Base-by-base conservation (phyloP, 2,113 vertebrate species). In the Petaurus breviceps region DNA sequence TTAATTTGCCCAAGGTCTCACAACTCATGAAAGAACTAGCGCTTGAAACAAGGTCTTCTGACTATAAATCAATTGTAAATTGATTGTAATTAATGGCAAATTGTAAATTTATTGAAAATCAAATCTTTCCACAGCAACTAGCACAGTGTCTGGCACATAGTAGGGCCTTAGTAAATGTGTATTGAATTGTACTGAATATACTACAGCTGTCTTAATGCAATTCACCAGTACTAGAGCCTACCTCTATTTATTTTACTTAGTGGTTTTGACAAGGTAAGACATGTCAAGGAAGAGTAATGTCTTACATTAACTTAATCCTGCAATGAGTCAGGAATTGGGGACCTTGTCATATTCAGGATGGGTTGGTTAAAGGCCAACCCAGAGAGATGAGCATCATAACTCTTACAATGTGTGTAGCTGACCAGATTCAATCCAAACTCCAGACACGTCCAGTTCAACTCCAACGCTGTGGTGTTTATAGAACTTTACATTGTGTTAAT, bases 401-500 rank as follows among this genome's bases (percentile, higher is more conserved):
- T 92, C 91, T 3, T 94, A 28, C 55, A 43, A 96, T 94, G 23
- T 24, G 0, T 92, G 54, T 31, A 37, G 89, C n/a, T 77, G 52
- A 94, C 46, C 25, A 14, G n/a, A 90, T 92, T 95, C 94, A 94
- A 89, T 92, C 46, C 51, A 53, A 94, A 47, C 43, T 91, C 46
- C 47, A 0, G 49, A 28, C 43, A 89, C 46, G 93, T n/a, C 49
- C 55, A 23, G n/a, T 89, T 92, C 89, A 95, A 31, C 91, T 53
- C 49, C 23, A 91, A 37, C 61, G 90, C 16, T 68, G 11, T 93
- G 5, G 31, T 90, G 49, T 93, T 93, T 61, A 91, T 89, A 54
- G 90, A 14, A 43, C 93, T 94, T 90, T 91, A 90, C 25, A 57
- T 92, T 90, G 14, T 92, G 90, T 94, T 96, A 89, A 90, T 97